phyloP scores from a whole-genome alignment of 35 echinoderm and acorn worm species.

The Patiria miniata region DNA sequence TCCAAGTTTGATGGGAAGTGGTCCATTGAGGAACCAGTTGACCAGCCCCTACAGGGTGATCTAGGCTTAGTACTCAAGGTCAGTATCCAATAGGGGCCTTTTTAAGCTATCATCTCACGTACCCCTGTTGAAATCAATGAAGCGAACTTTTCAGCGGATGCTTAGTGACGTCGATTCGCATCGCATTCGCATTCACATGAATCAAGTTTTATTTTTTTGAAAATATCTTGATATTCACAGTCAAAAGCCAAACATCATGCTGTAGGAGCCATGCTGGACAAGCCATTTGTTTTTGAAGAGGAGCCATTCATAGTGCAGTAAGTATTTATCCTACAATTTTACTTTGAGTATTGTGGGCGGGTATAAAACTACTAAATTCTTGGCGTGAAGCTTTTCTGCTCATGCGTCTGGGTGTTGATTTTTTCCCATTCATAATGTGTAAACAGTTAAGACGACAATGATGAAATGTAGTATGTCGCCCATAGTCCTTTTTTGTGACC shows the following conservation, averaged over 20 bases:
- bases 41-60: conserved; percentile 72
- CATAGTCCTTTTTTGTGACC: too few species aligned
- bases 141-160: neutral
- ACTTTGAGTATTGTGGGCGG: too few species aligned
- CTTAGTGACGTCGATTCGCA: too few species aligned
- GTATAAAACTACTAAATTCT: too few species aligned
- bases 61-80: conserved; percentile 90
- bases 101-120: neutral
- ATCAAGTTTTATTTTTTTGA: neutral
- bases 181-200: too few species aligned
- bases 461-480: too few species aligned
- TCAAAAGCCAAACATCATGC: conserved; percentile 95
- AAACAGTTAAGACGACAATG: too few species aligned
- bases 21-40: conserved; percentile 82
- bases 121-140: neutral
- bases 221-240: conserved; percentile 28
- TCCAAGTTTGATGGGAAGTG: conserved; percentile 98
- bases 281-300: conserved; percentile 84
- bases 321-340: conserved; percentile 40
- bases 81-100: neutral
- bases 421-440: too few species aligned
- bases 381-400: too few species aligned
- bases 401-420: too few species aligned
- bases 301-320: conserved; percentile 94
- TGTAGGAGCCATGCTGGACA: conserved; percentile 70